Base-by-base conservation (phyloP, 1,140 invertebrate species). In the Drosophila subobscura region DNA sequence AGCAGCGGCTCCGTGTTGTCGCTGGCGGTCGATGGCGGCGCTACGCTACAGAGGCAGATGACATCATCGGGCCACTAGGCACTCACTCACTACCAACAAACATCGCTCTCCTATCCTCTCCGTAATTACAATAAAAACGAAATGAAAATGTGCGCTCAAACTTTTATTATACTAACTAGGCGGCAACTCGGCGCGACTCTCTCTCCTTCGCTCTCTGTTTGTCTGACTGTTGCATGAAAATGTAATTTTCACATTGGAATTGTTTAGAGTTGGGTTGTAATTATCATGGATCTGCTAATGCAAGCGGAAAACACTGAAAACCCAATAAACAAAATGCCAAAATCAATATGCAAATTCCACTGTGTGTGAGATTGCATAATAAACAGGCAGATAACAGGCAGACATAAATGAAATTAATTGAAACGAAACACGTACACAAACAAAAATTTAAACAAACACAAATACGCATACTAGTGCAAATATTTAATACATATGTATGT, bases 251-350 rank as follows among this genome's bases (percentile, higher is more conserved):
- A 52, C 54, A 12, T 37, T 59, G 59, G 53, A 55, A 65, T 53
- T 64, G 58, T 57, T 44, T 27, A 59, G 46, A 41, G 42, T 47
- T 33, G 25, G 44, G 29, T 47, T 52, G 29, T 85, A 81, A 86
- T 85, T 85, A 85, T 23, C 70, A 49, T 47, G 22, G 7, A 40
- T 4, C 29, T 59, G 81, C 49, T 86, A 85, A 83, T 53, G 33
- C 37, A n/a, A 59, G 42, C n/a, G 45, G 29, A 71, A 44, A 59
- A 25, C 41, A 50, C 61, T 70, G 70, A 56, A 74, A 72, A 78
- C 53, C 61, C 64, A 86, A 86, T 85, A 86, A 88, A 71, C 83
- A 85, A 85, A 71, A 64, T 72, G 72, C 81, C 70, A 86, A 88
- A 77, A 72, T 77, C 68, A 77, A 85, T 88, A 77, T 71, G 83